These are phyloP conservation scores for Volucella inanis DNA, from an alignment of 2,888 invertebrate species.

Conservation along the genomic window DNA sequence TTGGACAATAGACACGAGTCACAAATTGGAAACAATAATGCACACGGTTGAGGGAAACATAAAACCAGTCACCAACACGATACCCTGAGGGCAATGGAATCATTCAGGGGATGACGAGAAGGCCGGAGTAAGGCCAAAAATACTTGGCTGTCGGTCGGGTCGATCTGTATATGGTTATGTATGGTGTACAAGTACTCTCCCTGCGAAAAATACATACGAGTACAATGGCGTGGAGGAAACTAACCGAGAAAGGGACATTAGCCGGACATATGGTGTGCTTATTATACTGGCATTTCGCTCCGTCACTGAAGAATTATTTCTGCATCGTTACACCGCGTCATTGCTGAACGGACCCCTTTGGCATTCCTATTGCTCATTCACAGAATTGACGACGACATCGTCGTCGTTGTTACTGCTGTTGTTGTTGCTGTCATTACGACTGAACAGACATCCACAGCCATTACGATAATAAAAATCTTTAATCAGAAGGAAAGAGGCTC, in stretches of 20 bases:
- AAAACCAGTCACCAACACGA: conserved; percentile 46
- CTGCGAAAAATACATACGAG: not conserved
- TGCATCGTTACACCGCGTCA: conserved; percentile 66
- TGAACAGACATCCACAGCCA: conserved; percentile 15
- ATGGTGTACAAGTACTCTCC: too few relatives aligned
- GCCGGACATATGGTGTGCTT: conserved; percentile 72
- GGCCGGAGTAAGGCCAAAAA: conserved; percentile 14
- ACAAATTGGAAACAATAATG: conserved; percentile 73
- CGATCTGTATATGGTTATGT: not conserved
- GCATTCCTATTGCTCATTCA: not conserved
- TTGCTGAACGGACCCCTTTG: conserved; percentile 49
- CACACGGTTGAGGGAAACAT: conserved; percentile 60
- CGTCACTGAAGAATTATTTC: conserved; percentile 62
- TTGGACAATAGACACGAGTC: conserved; percentile 68
- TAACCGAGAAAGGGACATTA: conserved; percentile 66
- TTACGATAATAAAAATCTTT: conserved; percentile 55
- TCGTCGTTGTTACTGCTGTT: not conserved
- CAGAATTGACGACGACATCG: not conserved
- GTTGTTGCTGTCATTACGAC: conserved; percentile 28
- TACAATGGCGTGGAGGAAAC: conserved; percentile 25
- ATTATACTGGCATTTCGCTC: conserved; percentile 58
- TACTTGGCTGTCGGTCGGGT: conserved; percentile 7
- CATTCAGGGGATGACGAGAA: conserved; percentile 16
- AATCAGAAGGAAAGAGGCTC: conserved; percentile 59
- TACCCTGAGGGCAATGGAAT: conserved; percentile 64